phyloP scores from a whole-genome alignment of 2,113 vertebrate genomes.

The Oreotrochilus melanogaster region DNA sequence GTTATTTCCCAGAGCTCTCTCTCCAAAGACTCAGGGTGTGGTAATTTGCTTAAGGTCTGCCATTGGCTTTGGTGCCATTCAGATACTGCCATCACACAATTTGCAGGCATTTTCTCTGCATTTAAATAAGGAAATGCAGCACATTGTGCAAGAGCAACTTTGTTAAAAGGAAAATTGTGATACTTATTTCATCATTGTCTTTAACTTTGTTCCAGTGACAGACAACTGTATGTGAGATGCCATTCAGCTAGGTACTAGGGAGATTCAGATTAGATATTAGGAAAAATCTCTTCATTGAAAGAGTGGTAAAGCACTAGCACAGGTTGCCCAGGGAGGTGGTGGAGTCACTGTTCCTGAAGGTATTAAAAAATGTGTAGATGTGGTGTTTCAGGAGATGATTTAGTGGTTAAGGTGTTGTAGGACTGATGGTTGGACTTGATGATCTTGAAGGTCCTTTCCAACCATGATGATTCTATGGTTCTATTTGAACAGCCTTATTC shows the following conservation, averaged over 20 bases:
- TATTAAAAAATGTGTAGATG: too few species aligned
- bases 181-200: neutral
- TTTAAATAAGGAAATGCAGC: constrained; percentile 9
- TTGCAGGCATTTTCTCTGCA: constrained; percentile 7
- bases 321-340: too few species aligned
- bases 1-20: constrained; percentile 51
- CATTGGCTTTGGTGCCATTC: neutral
- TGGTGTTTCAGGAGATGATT: too few species aligned
- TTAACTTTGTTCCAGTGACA: neutral
- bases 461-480: too few species aligned
- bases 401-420: too few species aligned
- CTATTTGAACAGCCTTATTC: neutral
- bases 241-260: neutral
- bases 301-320: too few species aligned
- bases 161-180: constrained; percentile 55
- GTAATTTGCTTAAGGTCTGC: neutral
- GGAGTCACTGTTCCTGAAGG: too few species aligned
- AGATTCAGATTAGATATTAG: too few species aligned
- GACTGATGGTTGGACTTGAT: too few species aligned
- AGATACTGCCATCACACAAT: neutral
- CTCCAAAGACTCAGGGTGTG: constrained; percentile 20
- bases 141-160: neutral
- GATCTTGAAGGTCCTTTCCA: too few species aligned
- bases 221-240: neutral
- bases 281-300: too few species aligned